Percentiles rank a stretch among this genome's conserved stretches.
Conservation (phyloP, 2,113 vertebrate species). For the Pteropus alecto region DNA sequence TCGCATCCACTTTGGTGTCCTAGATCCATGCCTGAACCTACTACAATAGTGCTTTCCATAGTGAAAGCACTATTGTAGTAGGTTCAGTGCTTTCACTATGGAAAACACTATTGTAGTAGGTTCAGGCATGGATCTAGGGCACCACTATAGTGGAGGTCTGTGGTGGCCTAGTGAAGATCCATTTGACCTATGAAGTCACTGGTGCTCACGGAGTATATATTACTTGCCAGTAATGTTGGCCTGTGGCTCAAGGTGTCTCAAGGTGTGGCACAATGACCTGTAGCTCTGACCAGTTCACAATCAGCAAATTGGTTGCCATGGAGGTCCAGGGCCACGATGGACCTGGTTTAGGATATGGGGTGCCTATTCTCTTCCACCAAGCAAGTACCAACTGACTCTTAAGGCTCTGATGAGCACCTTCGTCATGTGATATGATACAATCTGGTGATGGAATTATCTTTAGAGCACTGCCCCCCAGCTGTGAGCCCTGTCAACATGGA, state of each 20-base stretch:
- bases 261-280: not conserved
- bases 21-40: not conserved
- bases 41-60: too few relatives aligned
- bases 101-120: too few relatives aligned
- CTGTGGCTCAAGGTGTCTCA: not conserved
- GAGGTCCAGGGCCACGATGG: too few relatives aligned
- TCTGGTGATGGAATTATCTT: not conserved
- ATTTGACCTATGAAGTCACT: not conserved
- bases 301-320: not conserved
- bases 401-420: not conserved
- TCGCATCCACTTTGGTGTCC: not conserved
- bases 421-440: not conserved
- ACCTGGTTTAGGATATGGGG: too few relatives aligned
- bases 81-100: too few relatives aligned
- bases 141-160: not conserved
- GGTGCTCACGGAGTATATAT: not conserved
- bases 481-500: not conserved
- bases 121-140: too few relatives aligned
- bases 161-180: not conserved
- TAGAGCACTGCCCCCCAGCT: not conserved
- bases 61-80: not conserved
- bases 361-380: not conserved
- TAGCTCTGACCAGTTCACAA: not conserved
- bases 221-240: not conserved
- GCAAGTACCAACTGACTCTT: not conserved